Base-by-base conservation (phyloP, 2,888 invertebrate species). In the Allacma fusca region DNA sequence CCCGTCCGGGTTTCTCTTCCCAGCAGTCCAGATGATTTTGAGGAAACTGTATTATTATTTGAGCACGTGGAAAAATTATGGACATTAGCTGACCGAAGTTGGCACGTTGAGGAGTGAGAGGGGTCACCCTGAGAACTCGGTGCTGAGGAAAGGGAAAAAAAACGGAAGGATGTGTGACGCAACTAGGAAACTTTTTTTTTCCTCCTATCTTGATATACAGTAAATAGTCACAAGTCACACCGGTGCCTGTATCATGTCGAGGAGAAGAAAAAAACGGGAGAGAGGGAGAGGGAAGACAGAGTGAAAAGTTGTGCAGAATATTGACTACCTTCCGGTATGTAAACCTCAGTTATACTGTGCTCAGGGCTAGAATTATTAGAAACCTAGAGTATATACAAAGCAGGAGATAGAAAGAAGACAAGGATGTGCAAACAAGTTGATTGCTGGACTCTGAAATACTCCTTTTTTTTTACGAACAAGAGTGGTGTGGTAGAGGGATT, bases 361-460 rank as follows among this genome's bases (percentile, higher is more conserved):
- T 13, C 13, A 40, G 50, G 19, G 19, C 16, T 50, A 50, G n/a
- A 50, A 50, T 50, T 50, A 29, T 29, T 23, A 12, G 9, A 28
- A 34, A 19, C 26, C 23, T 65, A 28, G 28, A 65, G 12, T 5
- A 12, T 28, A 19, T 2, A 2, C 5, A 1, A 16, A 50, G 26
- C 28, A 2, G n/a, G 43, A 69, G 24, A 26, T 19, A 70, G 28
- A 16, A 26, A 7, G 50, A 50, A 43, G 16, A 50, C 19, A 26
- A 70, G 69, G 44, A 19, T 44, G 69, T 21, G 69, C 44, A 70
- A 70, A 70, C 69, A 70, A 70, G n/a, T 70, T 70, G 69, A 70
- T 70, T 70, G 69, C 69, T 70, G 24, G 23, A 44, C 23, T 70
- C 40, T 68, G n/a, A 29, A 26, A 26, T 21, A n/a, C 13, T 62